Percentiles rank a stretch among this genome's conserved stretches.
Evolutionary conservation across 1,140 invertebrate genomes (phyloP).

Genomic region (Neoseiulus cucumeris): DNA sequence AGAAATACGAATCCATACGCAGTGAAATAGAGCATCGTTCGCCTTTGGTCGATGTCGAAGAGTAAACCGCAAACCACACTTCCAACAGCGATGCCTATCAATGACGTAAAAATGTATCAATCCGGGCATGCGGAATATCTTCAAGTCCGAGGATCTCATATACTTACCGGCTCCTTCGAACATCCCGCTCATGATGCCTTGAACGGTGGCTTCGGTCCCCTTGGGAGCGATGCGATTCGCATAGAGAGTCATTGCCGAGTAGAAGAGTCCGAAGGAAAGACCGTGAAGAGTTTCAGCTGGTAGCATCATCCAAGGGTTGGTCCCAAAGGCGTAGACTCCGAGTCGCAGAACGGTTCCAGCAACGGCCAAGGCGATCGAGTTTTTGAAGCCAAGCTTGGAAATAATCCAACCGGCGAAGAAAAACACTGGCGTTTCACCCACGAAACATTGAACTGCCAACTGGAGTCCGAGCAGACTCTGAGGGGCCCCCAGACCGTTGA

Average conservation of each 20-base stretch:
- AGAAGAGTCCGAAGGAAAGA: conserved; percentile 66
- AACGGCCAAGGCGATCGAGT: conserved; percentile 60
- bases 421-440: conserved; percentile 73
- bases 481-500: conserved; percentile 19
- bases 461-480: conserved; percentile 57
- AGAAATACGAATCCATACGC: neutral
- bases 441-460: conserved; percentile 54
- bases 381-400: conserved; percentile 55
- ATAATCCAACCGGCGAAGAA: conserved; percentile 59
- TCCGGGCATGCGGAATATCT: no score
- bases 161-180: conserved; percentile 19
- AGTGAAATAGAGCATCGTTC: neutral
- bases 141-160: no score
- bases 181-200: conserved; percentile 40
- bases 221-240: conserved; percentile 61
- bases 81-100: neutral
- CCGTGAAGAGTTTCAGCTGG: conserved; percentile 68
- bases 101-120: no score
- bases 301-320: conserved; percentile 56
- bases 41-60: neutral
- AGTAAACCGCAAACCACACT: neutral
- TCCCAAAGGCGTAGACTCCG: conserved; percentile 54
- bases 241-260: conserved; percentile 66
- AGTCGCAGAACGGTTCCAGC: conserved; percentile 50
- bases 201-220: conserved; percentile 55